These are phyloP conservation scores for Macrobrachium nipponense DNA, from an alignment of 1,140 invertebrate genomes.

Conservation along the genomic window DNA sequence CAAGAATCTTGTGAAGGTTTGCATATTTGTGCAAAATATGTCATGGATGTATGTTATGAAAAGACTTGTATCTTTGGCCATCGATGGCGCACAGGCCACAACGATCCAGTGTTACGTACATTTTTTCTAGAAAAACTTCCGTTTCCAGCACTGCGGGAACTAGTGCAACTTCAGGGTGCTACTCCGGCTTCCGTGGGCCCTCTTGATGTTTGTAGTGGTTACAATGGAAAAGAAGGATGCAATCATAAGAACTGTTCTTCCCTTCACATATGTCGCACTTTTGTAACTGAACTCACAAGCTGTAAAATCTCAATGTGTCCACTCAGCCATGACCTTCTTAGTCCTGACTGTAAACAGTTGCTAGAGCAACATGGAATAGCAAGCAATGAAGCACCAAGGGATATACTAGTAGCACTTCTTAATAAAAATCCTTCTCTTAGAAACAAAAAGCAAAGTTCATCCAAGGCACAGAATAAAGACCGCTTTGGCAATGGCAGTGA, in stretches of 20 bases:
- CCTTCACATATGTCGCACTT: constrained; percentile 3
- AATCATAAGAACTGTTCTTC: background rate
- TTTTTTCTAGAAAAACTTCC: background rate
- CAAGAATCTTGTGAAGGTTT: background rate
- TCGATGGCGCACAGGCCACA: constrained; percentile 5
- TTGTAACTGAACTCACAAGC: background rate
- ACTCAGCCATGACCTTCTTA: background rate
- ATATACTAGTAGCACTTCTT: background rate
- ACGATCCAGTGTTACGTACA: background rate
- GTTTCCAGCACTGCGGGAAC: background rate
- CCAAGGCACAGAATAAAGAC: too few relatives aligned
- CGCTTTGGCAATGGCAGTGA: background rate
- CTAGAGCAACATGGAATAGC: background rate
- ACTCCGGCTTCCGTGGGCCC: background rate
- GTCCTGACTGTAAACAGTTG: background rate
- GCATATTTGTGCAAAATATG: background rate
- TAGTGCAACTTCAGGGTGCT: background rate
- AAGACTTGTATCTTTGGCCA: background rate
- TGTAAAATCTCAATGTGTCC: background rate
- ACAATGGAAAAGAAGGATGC: background rate
- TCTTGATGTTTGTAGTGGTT: background rate
- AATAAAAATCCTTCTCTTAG: background rate
- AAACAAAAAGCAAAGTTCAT: background rate
- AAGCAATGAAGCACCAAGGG: constrained; percentile 8
- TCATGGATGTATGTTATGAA: background rate